phyloP scores from a whole-genome alignment of 2,888 invertebrate genomes.

The Empis livida region DNA sequence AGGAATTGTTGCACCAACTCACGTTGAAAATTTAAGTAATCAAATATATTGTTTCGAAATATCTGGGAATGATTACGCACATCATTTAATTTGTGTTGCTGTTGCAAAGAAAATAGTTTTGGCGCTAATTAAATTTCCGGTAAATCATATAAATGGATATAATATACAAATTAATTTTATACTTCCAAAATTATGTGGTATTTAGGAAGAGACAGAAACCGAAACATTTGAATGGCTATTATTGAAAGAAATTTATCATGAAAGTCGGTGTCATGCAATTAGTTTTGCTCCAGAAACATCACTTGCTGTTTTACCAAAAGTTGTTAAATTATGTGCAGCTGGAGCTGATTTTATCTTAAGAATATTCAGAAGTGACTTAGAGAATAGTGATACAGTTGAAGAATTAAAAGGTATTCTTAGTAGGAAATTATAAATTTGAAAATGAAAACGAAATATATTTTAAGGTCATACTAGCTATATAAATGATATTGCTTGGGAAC shows the following conservation, averaged over 20 bases:
- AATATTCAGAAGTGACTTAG: conserved; percentile 43
- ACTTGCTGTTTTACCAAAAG: conserved; percentile 43
- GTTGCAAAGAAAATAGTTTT: conserved; percentile 43
- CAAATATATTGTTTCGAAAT: conserved; percentile 45
- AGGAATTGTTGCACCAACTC: conserved; percentile 26
- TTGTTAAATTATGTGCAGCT: conserved; percentile 35
- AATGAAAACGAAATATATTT: conserved; percentile 32
- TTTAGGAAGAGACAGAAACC: conserved; percentile 39
- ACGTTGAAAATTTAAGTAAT: conserved; percentile 39
- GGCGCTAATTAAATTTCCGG: conserved; percentile 44
- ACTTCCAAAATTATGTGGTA: conserved; percentile 18
- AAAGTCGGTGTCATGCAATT: conserved; percentile 41
- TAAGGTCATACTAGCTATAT: conserved; percentile 53
- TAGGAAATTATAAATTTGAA: conserved; percentile 26
- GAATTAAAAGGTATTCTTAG: conserved; percentile 33
- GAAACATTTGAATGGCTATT: conserved; percentile 42
- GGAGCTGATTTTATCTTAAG: conserved; percentile 44
- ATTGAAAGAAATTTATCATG: conserved; percentile 43
- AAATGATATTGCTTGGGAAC: conserved; percentile 56
- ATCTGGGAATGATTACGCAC: conserved; percentile 51
- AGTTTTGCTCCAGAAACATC: conserved; percentile 51
- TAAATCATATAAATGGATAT: conserved; percentile 16
- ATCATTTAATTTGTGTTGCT: conserved; percentile 47
- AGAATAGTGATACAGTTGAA: conserved; percentile 33
- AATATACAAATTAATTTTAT: conserved; percentile 2